Percentiles rank a stretch among this genome's conserved stretches.
Conservation (phyloP, 2,113 vertebrate genomes). For the Melierax canorus region DNA sequence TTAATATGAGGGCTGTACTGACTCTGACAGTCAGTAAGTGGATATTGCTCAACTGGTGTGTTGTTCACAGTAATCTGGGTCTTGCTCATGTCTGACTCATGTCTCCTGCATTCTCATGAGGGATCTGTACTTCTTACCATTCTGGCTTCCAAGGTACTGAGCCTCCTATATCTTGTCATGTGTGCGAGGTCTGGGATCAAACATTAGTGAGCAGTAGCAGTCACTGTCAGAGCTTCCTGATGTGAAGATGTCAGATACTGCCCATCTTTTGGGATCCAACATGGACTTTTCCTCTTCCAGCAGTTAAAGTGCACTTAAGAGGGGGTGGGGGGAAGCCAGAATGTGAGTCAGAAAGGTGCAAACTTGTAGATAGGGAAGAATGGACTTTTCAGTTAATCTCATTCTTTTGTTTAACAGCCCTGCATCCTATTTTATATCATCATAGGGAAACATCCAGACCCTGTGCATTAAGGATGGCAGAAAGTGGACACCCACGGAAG, state of each 20-base stretch:
- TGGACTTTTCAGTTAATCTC: background rate
- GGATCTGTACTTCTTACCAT: background rate
- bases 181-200: slow-evolving; percentile 14
- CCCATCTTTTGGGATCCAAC: background rate
- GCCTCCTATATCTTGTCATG: background rate
- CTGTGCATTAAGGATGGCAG: background rate
- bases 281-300: background rate
- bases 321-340: background rate
- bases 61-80: background rate
- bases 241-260: background rate
- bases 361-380: background rate
- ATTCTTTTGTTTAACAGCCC: background rate
- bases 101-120: background rate
- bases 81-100: slow-evolving; percentile 48
- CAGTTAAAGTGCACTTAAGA: background rate
- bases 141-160: background rate
- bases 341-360: background rate
- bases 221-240: background rate
- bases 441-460: background rate
- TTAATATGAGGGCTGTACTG: background rate
- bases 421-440: background rate
- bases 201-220: background rate
- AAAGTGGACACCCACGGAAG: background rate
- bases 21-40: background rate
- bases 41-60: background rate